A percentile compares a stretch with the other conserved stretches of the same genome.
phyloP scores from a whole-genome alignment of 2,888 invertebrate species.

The Sturmia bella region DNA sequence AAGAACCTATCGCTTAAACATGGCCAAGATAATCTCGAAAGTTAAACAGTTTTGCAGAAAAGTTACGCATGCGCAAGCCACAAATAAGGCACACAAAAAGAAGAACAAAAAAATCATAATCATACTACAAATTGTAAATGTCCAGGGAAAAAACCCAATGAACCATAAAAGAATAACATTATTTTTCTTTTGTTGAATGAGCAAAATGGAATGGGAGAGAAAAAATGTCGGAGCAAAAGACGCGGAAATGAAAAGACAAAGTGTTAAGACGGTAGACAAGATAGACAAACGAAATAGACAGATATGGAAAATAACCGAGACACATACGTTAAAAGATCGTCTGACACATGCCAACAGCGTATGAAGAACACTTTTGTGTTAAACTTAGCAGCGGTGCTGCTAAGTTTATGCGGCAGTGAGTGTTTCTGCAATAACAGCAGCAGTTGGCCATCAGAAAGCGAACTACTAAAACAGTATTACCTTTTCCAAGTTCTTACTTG shows the following conservation, averaged over 20 bases:
- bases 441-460: background rate
- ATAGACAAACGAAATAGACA: constrained; percentile 67
- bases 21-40: constrained; percentile 63
- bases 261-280: constrained; percentile 68
- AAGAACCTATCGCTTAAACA: constrained; percentile 56
- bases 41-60: constrained; percentile 58
- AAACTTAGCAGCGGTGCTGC: background rate
- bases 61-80: constrained; percentile 54
- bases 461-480: too few species aligned
- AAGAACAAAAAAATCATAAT: background rate
- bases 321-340: constrained; percentile 68
- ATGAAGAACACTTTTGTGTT: constrained; percentile 64
- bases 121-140: constrained; percentile 27
- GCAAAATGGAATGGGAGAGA: background rate
- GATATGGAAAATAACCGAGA: constrained; percentile 69
- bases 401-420: too few species aligned
- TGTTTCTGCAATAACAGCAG: constrained; percentile 11
- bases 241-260: constrained; percentile 61
- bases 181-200: constrained; percentile 44
- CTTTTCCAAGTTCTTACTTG: too few species aligned
- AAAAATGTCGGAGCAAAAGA: constrained; percentile 4
- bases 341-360: constrained; percentile 69
- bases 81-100: constrained; percentile 21
- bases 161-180: constrained; percentile 54
- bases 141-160: constrained; percentile 60